Percentiles rank a stretch among this genome's conserved stretches.
Evolutionary conservation across 2,888 invertebrate genomes (phyloP).

Genomic region (Elysia crispata): DNA sequence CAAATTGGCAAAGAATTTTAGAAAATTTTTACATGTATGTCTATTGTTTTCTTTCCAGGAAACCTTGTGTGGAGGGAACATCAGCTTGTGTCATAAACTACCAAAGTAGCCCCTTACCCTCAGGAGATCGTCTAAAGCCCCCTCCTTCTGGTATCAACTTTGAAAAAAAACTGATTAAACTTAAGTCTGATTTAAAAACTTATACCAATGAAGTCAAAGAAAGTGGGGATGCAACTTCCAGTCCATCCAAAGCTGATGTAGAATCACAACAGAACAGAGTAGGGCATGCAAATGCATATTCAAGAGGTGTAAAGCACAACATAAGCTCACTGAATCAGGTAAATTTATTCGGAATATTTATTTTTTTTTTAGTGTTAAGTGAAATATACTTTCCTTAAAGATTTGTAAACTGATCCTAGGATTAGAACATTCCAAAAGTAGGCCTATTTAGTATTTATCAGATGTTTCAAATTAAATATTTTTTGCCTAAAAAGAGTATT

Average conservation of each 20-base stretch:
- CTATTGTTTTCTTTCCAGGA: slow-evolving; percentile 53
- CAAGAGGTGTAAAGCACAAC: background rate
- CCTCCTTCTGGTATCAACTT: slow-evolving; percentile 68
- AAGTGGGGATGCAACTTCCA: background rate
- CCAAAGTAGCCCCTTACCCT: slow-evolving; percentile 47
- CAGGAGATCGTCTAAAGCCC: slow-evolving; percentile 62
- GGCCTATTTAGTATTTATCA: too few species aligned
- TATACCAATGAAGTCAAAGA: too few species aligned
- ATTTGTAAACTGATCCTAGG: too few species aligned
- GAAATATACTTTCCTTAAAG: too few species aligned
- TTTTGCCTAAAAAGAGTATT: too few species aligned
- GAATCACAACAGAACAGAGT: too few species aligned
- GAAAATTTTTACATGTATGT: too few species aligned
- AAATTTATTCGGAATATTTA: too few species aligned
- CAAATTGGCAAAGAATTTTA: too few species aligned
- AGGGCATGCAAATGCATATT: background rate
- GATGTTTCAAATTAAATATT: too few species aligned
- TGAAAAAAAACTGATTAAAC: slow-evolving; percentile 67
- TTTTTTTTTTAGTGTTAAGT: too few species aligned
- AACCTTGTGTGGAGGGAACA: slow-evolving; percentile 39
- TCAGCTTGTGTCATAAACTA: slow-evolving; percentile 55
- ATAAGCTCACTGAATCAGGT: background rate
- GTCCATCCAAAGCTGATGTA: slow-evolving; percentile 23
- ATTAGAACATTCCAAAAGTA: too few species aligned
- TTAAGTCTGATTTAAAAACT: slow-evolving; percentile 41